Conservation (phyloP, 2,888 invertebrate genomes). For the Hipparchia semele region DNA sequence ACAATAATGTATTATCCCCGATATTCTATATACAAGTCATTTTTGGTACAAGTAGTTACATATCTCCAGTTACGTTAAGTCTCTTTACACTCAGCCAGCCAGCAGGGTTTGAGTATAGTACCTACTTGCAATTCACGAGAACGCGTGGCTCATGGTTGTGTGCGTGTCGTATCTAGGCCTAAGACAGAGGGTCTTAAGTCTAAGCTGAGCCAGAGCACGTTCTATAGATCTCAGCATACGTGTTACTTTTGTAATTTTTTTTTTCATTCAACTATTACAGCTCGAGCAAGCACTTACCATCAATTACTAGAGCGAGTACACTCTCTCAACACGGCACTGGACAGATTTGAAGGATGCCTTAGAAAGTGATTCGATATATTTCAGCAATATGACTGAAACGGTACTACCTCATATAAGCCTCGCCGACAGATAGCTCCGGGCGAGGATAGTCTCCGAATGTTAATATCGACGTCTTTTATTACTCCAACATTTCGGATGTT, state of each 20-base stretch:
- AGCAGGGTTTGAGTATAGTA: not conserved
- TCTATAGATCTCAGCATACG: no score
- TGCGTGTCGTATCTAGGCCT: no score
- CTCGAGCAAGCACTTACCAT: no score
- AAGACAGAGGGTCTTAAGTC: no score
- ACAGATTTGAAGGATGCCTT: not conserved
- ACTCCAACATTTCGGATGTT: slow-evolving; percentile 44
- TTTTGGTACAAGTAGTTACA: not conserved
- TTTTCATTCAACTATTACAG: no score
- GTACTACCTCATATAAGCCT: slow-evolving; percentile 19
- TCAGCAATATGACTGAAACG: slow-evolving; percentile 33
- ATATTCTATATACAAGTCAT: not conserved
- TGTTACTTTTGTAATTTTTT: no score
- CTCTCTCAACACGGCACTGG: no score
- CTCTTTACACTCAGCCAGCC: not conserved
- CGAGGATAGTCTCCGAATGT: slow-evolving; percentile 66
- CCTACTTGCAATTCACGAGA: no score
- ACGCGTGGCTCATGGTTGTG: no score
- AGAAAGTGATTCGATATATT: slow-evolving; percentile 1
- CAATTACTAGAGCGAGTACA: no score
- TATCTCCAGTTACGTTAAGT: not conserved
- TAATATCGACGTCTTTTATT: slow-evolving; percentile 72
- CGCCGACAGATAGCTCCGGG: slow-evolving; percentile 43
- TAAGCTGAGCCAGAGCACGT: no score
- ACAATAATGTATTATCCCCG: not conserved